A percentile compares a stretch with the other conserved stretches of the same genome.
Evolutionary conservation across 35 echinoderm and acorn worm genomes (phyloP).

Genomic region (Lytechinus variegatus): DNA sequence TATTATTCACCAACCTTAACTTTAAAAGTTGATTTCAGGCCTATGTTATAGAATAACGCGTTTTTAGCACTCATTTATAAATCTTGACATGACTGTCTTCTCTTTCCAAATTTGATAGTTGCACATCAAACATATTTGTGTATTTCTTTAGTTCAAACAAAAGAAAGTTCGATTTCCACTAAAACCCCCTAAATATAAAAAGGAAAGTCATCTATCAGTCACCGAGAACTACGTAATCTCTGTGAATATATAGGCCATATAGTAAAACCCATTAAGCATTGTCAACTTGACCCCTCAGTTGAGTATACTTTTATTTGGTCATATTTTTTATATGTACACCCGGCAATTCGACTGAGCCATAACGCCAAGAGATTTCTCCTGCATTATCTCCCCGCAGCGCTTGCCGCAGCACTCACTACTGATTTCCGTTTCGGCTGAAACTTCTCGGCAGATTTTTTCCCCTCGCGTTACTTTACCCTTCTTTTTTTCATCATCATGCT

Average conservation of each 20-base stretch:
- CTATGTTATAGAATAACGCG: no score
- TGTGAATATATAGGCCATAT: neutral
- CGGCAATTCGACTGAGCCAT: neutral
- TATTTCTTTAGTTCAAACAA: neutral
- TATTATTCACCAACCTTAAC: no score
- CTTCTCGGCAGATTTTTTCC: neutral
- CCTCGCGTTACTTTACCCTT: neutral
- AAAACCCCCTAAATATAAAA: neutral
- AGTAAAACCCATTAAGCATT: neutral
- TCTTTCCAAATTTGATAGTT: neutral
- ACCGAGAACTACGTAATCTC: neutral
- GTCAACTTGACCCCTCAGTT: neutral
- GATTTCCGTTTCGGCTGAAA: slow-evolving; percentile 45
- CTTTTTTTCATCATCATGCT: neutral
- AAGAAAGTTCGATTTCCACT: neutral
- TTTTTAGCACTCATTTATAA: no score
- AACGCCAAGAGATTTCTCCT: neutral
- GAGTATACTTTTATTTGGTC: neutral
- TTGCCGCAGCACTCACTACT: slow-evolving; percentile 40
- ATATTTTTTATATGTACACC: neutral
- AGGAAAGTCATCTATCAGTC: neutral
- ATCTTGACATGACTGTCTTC: neutral
- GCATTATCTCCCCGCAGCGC: slow-evolving; percentile 29
- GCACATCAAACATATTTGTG: neutral
- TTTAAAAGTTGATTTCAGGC: no score